A percentile compares a stretch with the other conserved stretches of the same genome.
phyloP scores from a whole-genome alignment of 2,888 invertebrate species.

The Homarus gammarus region DNA sequence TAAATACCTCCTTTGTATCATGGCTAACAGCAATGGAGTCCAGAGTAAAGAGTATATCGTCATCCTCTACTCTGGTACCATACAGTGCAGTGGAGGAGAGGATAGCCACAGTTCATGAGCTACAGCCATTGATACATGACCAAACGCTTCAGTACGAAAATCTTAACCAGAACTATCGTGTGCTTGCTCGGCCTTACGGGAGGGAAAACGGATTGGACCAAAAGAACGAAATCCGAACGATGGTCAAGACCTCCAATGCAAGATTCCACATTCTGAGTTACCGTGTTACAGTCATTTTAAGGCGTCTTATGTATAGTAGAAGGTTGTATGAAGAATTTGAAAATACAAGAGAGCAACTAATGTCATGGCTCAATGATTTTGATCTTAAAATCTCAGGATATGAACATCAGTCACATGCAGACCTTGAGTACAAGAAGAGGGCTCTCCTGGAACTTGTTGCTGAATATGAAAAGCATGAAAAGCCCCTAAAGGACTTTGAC shows the following conservation, averaged over 20 bases:
- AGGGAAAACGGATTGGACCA: slow-evolving; percentile 74
- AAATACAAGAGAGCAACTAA: slow-evolving; percentile 51
- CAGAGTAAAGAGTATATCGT: slow-evolving; percentile 47
- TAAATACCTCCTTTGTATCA: slow-evolving; percentile 56
- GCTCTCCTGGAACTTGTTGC: slow-evolving; percentile 61
- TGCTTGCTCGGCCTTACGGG: slow-evolving; percentile 70
- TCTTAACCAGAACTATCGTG: slow-evolving; percentile 73
- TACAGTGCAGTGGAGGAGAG: slow-evolving; percentile 53
- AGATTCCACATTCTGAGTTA: slow-evolving; percentile 72
- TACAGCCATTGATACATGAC: slow-evolving; percentile 73
- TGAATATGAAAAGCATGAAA: slow-evolving; percentile 66
- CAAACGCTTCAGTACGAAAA: slow-evolving; percentile 72
- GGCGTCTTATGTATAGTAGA: slow-evolving; percentile 64
- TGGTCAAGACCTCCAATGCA: slow-evolving; percentile 73
- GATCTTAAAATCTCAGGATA: slow-evolving; percentile 50
- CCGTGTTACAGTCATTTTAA: slow-evolving; percentile 62
- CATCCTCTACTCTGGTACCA: slow-evolving; percentile 56
- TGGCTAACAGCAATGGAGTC: slow-evolving; percentile 71
- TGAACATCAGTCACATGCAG: slow-evolving; percentile 41
- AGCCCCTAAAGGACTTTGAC: slow-evolving; percentile 60
- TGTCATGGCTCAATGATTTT: slow-evolving; percentile 64
- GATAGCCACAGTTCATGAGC: slow-evolving; percentile 53
- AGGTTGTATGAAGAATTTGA: slow-evolving; percentile 65
- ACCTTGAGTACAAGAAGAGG: slow-evolving; percentile 61
- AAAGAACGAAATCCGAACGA: slow-evolving; percentile 62